Evolutionary conservation across 2,888 invertebrate genomes (phyloP).

Genomic region (Nezara viridula): DNA sequence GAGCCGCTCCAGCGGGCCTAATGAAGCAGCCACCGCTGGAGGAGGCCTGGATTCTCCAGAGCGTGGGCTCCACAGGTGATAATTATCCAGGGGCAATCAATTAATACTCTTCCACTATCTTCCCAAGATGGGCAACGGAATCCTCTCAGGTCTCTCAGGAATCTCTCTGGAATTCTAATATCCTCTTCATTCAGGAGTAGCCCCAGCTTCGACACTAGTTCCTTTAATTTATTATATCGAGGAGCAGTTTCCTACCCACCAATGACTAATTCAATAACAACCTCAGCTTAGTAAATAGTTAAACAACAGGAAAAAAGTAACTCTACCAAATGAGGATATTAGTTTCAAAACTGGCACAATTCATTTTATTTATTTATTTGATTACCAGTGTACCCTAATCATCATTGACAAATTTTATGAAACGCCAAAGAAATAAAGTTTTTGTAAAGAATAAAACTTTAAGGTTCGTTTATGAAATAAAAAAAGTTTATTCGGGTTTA

Average conservation of each 20-base stretch:
- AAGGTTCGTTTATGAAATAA: too few species aligned
- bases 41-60: background rate
- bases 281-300: too few species aligned
- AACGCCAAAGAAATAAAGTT: too few species aligned
- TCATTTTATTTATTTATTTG: too few species aligned
- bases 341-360: too few species aligned
- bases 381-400: too few species aligned
- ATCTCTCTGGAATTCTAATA: constrained; percentile 36
- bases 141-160: background rate
- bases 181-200: constrained; percentile 17
- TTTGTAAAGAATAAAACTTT: too few species aligned
- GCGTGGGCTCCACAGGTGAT: constrained; percentile 30
- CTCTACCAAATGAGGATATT: too few species aligned
- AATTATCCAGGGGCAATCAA: constrained; percentile 44
- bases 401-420: too few species aligned
- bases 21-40: background rate
- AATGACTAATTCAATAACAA: too few species aligned
- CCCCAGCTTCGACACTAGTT: background rate
- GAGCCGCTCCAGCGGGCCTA: background rate
- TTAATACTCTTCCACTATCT: constrained; percentile 47
- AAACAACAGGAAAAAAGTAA: too few species aligned
- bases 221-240: background rate
- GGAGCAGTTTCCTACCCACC: background rate
- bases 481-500: too few species aligned
- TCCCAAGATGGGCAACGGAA: constrained; percentile 31